phyloP scores from a whole-genome alignment of 2,797 vertebrate species.

The Pangasius djambal region DNA sequence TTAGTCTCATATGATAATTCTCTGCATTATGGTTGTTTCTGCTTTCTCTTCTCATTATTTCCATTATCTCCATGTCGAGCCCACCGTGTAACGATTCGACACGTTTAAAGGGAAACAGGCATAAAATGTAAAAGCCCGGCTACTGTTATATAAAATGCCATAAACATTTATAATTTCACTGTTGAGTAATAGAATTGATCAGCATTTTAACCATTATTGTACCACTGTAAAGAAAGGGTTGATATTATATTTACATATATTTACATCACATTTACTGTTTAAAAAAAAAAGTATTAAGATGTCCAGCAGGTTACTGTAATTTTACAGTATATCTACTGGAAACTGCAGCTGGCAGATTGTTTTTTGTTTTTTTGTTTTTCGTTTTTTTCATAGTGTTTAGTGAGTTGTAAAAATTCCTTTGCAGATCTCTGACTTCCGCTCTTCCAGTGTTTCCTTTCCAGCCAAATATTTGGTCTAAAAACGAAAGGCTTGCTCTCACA shows the following conservation, averaged over 20 bases:
- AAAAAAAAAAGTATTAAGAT: too few relatives aligned
- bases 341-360: not conserved
- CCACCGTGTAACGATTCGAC: not conserved
- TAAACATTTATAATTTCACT: not conserved
- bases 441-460: not conserved
- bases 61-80: not conserved
- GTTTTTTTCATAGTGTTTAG: not conserved
- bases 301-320: not conserved
- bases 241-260: not conserved
- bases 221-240: not conserved
- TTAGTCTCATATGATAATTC: not conserved
- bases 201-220: not conserved
- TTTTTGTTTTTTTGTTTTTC: not conserved
- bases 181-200: not conserved
- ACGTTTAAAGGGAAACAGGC: not conserved
- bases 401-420: not conserved
- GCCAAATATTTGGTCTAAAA: not conserved
- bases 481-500: conserved; percentile 4
- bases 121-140: too few relatives aligned
- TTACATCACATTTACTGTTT: not conserved
- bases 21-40: not conserved
- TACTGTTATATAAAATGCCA: too few relatives aligned
- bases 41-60: not conserved
- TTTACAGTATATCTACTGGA: not conserved
- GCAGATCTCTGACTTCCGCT: not conserved